phyloP scores from a whole-genome alignment of 2,113 vertebrate species.

The Hippocampus guttulatus region DNA sequence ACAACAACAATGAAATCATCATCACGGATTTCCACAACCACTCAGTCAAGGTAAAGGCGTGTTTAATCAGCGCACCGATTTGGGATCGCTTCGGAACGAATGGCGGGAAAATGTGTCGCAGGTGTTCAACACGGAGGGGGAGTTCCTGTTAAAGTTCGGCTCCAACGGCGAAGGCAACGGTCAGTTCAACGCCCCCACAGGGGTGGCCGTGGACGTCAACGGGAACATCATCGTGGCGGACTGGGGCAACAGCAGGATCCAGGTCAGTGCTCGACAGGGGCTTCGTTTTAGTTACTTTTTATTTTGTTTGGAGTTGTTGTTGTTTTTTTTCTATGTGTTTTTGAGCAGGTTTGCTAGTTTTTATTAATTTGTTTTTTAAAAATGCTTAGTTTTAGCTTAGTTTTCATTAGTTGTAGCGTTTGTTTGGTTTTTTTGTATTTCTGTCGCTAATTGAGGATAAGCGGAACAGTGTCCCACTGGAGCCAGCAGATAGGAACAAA shows the following conservation, averaged over 20 bases:
- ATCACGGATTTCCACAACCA: constrained; percentile 98
- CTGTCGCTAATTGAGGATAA: too few species aligned
- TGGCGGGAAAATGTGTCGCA: not conserved
- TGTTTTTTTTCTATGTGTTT: too few species aligned
- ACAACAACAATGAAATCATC: constrained; percentile 98
- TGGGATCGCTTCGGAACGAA: not conserved
- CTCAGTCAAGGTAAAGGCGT: constrained; percentile 87
- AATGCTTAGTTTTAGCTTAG: too few species aligned
- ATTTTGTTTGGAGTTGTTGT: too few species aligned
- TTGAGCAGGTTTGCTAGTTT: too few species aligned
- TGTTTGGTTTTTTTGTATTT: too few species aligned
- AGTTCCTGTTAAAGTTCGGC: constrained; percentile 94
- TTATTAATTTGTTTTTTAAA: too few species aligned
- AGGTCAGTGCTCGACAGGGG: constrained; percentile 67
- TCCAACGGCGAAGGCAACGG: constrained; percentile 97
- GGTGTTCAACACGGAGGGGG: constrained; percentile 97
- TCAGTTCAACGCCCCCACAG: constrained; percentile 96
- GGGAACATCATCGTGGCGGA: constrained; percentile 98
- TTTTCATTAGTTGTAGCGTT: too few species aligned
- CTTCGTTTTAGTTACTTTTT: too few species aligned
- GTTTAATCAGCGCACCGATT: not conserved
- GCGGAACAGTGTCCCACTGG: too few species aligned
- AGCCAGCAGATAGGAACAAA: too few species aligned
- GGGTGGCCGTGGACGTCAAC: constrained; percentile 92
- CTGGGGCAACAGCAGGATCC: constrained; percentile 98